Base-by-base conservation (phyloP, 2,888 invertebrate genomes). In the Cerceris rybyensis region DNA sequence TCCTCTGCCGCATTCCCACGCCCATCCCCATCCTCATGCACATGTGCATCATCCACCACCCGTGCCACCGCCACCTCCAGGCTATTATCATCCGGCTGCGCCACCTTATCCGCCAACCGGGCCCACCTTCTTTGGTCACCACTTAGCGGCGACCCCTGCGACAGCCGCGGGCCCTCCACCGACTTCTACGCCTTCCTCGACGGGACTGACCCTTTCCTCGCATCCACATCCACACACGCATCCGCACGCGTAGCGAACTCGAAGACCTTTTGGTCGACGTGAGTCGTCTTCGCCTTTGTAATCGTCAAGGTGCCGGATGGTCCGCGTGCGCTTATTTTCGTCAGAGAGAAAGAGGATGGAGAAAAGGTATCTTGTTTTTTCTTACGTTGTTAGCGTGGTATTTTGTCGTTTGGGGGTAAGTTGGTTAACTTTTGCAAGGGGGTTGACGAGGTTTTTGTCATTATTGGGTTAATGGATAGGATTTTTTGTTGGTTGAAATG, bases 191-290 rank as follows among this genome's bases (percentile, higher is more conserved):
- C 90, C 90, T n/a, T 88, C 90, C 46, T 87, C 90, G 59, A 87
- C 87, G 9, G 89, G 89, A 6, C 78, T 90, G 6, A 70, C 90
- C 8, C 77, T 91, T 6, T 88, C 90, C 8, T 86, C 91, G 39
- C 89, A 90, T 79, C 83, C 88, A 2, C 92, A 91, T 73, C 83
- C 90, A 13, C 91, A 91, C 80, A 84, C 89, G 78, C 92, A 92
- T 78, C 91, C 91, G 86, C 92, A 92, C 83, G 92, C 92, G 91
- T 92, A 92, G 91, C 92, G 90, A 85, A 86, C 87, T 83, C 82
- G 76, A 77, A 71, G 41, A 60, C 68, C 55, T 55, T 50, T 28
- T 42, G 60, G 16, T n/a, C 43, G 14, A 59, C 43, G 39, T 55
- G 46, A 67, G 55, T 69, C 58, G 61, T 67, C 43, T 39, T 80